Percentiles rank a stretch among this genome's conserved stretches.
phyloP scores from a whole-genome alignment of 2,888 invertebrate species.

The Petrolisthes manimaculis region DNA sequence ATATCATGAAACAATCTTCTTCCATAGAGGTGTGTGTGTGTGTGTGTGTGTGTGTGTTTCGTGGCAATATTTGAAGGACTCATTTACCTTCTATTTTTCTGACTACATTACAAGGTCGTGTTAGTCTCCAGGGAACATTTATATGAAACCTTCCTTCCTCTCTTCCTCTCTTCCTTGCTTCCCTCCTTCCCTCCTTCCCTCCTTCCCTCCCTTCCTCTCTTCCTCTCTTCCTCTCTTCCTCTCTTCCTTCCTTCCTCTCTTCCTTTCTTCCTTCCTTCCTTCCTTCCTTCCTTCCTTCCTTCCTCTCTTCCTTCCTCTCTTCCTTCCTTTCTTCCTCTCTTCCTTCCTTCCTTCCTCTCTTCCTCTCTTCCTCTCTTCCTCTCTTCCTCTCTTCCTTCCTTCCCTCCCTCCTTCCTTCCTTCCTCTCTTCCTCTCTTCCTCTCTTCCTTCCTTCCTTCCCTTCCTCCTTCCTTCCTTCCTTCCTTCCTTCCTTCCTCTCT shows the following conservation, averaged over 20 bases:
- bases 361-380: conserved; percentile 6
- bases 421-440: conserved; percentile 1
- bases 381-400: background rate
- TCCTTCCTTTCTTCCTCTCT: background rate
- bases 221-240: background rate
- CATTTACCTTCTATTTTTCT: background rate
- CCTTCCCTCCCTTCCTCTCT: background rate
- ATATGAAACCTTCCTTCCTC: background rate
- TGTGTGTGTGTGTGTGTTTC: too few species aligned
- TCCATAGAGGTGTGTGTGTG: background rate
- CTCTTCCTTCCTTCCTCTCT: background rate
- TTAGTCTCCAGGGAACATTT: background rate
- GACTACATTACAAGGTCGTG: too few species aligned
- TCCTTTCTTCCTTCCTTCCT: background rate
- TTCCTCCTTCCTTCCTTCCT: conserved; percentile 24
- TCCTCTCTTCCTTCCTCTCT: background rate
- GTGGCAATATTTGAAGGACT: too few species aligned
- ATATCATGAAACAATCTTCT: too few species aligned
- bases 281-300: conserved; percentile 16
- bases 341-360: conserved; percentile 26
- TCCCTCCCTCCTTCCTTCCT: conserved; percentile 8
- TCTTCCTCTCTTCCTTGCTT: conserved; percentile 20
- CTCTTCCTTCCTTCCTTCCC: conserved; percentile 7
- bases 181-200: conserved; percentile 19
- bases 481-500: background rate